Evolutionary conservation across 2,888 invertebrate species (phyloP).

Genomic region (Malthinus seriepunctatus): DNA sequence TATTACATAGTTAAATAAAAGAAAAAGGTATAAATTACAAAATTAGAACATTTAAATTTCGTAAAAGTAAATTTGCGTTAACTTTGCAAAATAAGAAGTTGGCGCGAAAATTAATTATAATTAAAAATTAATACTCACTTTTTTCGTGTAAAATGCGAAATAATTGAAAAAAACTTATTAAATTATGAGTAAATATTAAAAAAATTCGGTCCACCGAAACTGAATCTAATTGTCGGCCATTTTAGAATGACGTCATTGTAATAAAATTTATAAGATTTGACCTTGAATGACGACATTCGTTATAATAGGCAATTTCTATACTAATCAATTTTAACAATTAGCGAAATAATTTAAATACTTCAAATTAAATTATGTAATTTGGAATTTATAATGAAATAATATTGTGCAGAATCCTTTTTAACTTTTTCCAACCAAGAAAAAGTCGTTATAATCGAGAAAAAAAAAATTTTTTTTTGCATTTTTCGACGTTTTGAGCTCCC

Average conservation of each 20-base stretch:
- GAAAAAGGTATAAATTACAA: not conserved
- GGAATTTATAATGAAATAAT: too few species aligned
- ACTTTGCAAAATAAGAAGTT: not conserved
- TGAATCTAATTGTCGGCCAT: conserved; percentile 27
- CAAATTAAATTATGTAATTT: too few species aligned
- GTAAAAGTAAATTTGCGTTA: not conserved
- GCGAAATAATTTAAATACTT: too few species aligned
- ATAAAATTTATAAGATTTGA: not conserved
- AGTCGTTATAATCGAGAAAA: too few species aligned
- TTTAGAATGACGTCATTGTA: conserved; percentile 29
- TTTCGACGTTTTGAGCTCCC: too few species aligned
- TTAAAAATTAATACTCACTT: conserved; percentile 12
- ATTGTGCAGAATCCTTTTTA: too few species aligned
- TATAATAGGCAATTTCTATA: too few species aligned
- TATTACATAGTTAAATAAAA: not conserved
- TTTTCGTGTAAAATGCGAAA: conserved; percentile 8
- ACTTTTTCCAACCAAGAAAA: too few species aligned
- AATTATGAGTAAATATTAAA: not conserved
- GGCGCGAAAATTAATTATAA: not conserved
- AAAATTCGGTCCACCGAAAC: not conserved
- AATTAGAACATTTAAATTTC: not conserved
- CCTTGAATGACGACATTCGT: too few species aligned
- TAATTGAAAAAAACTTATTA: conserved; percentile 8
- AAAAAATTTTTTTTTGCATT: too few species aligned
- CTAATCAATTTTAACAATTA: too few species aligned